Evolutionary conservation across 2,888 invertebrate species (phyloP).

Genomic region (Heteromyza rotundicornis): DNA sequence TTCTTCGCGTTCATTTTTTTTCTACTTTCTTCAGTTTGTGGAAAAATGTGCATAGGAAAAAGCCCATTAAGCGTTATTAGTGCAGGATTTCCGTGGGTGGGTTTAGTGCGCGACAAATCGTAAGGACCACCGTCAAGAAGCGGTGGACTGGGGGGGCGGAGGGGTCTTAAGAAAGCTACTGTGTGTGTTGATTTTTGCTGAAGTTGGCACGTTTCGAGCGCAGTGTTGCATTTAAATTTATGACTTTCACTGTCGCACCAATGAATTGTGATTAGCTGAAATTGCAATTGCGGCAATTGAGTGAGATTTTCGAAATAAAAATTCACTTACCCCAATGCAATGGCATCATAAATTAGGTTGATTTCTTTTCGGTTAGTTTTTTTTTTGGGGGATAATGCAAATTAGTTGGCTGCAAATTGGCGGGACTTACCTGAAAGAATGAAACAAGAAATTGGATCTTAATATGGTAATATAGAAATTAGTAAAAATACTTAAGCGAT

Average conservation of each 20-base stretch:
- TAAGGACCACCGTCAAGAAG: neutral
- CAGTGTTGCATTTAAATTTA: conserved; percentile 2
- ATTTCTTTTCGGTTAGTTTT: too few relatives aligned
- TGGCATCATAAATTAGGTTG: neutral
- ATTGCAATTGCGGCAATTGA: neutral
- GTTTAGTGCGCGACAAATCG: conserved; percentile 18
- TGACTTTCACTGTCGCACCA: neutral
- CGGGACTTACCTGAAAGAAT: neutral
- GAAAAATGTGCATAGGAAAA: too few relatives aligned
- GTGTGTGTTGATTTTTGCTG: neutral
- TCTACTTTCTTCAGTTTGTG: neutral
- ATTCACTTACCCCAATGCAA: neutral
- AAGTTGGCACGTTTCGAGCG: neutral
- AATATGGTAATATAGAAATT: neutral
- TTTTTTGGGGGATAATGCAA: neutral
- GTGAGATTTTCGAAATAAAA: neutral
- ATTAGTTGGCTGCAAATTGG: neutral
- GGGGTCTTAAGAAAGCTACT: neutral
- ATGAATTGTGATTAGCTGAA: neutral
- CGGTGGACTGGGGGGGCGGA: neutral
- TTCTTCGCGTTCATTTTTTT: neutral
- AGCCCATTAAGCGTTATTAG: conserved; percentile 37
- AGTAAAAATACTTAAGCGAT: neutral
- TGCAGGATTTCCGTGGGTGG: conserved; percentile 34
- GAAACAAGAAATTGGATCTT: neutral